Conservation (phyloP, 2,113 vertebrate genomes). For the Diglossa brunneiventris region DNA sequence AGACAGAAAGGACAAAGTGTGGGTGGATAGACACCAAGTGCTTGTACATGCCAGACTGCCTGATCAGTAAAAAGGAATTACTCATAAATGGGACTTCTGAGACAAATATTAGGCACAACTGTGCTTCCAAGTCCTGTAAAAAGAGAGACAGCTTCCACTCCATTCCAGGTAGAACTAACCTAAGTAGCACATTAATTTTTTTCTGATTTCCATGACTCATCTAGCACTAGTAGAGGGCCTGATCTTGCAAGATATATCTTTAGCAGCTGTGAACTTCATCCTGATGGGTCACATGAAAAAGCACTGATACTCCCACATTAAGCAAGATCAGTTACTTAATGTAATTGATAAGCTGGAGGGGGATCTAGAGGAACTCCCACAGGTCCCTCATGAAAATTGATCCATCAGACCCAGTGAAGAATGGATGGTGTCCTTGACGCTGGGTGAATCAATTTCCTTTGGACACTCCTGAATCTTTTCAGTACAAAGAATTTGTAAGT, state of each 20-base stretch:
- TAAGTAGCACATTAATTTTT: neutral
- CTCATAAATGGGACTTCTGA: neutral
- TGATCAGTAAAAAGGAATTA: neutral
- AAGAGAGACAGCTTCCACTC: neutral
- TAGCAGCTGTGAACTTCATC: neutral
- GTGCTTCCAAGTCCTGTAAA: neutral
- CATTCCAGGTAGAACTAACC: neutral
- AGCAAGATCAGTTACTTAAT: neutral
- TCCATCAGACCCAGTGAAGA: neutral
- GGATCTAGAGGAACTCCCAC: neutral
- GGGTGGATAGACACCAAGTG: slow-evolving; percentile 6
- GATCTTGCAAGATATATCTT: neutral
- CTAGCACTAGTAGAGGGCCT: neutral
- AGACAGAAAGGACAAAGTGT: slow-evolving; percentile 9
- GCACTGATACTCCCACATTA: neutral
- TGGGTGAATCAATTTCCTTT: neutral
- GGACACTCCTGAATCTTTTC: neutral
- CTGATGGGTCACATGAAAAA: neutral
- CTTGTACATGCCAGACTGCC: neutral
- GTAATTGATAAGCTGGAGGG: neutral
- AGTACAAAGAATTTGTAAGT: neutral
- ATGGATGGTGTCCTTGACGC: neutral
- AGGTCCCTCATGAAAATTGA: neutral
- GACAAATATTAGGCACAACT: neutral
- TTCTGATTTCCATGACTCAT: neutral